Base-by-base conservation (phyloP, 2,888 invertebrate species). In the Trachelus stipa region DNA sequence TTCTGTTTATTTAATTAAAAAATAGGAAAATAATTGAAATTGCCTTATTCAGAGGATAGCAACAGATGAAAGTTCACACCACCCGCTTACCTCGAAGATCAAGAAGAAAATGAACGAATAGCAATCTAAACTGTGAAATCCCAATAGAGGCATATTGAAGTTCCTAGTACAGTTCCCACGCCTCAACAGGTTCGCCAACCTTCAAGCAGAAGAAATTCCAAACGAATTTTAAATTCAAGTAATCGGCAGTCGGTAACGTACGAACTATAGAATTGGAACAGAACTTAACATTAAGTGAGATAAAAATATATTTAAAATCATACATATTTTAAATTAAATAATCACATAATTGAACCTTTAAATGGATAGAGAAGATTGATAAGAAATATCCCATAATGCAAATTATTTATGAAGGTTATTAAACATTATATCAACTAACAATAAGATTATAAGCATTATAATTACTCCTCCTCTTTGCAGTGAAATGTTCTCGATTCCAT, bases 51-150 rank as follows among this genome's bases (percentile, higher is more conserved):
- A 56, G 9, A 56, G 23, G 2, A 56, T 23, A 23, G 15, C 23
- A 56, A 56, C 9, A 9, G 40, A 56, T 23, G 9, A 23, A 56
- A 56, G 23, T 56, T 56, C 40, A 56, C 40, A 23, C 40, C 30
- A 73, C 74, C 74, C 74, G 9, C 33, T 35, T 23, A 73, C 74
- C 37, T 12, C 74, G n/a, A 34, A 12, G 74, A 4, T 35, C 35
- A 35, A 69, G 79, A 80, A 81, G 82, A 81, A 87, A 87, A 82
- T 87, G 87, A 74, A 76, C 81, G 87, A 85, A 23, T 56, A 56
- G 23, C 0, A 23, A 56, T 6, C 15, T 23, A 33, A 33, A 33
- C 2, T 33, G 33, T 33, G 40, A 56, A 56, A 56, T 56, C 23
- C 40, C 40, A 56, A 56, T 56, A 56, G 40, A 56, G 23, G 23